A percentile compares a stretch with the other conserved stretches of the same genome.
Conservation (phyloP, 1,140 invertebrate genomes). For the Drosophila albomicans region DNA sequence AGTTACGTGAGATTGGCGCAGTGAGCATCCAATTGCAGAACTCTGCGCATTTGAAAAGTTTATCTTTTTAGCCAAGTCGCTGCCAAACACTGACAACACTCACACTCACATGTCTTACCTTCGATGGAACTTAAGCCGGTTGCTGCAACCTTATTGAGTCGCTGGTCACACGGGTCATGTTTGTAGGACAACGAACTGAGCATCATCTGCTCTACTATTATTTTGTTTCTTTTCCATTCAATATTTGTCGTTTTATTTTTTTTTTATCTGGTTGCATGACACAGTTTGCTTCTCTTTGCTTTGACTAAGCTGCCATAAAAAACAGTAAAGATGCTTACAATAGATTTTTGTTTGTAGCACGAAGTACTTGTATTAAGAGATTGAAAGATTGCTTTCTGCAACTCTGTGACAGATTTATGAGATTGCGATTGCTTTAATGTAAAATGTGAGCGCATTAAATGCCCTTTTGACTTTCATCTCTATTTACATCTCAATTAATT, state of each 20-base stretch:
- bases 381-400: conserved; percentile 12
- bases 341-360: conserved; percentile 15
- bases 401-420: conserved; percentile 26
- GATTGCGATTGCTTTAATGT: conserved; percentile 10
- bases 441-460: background rate
- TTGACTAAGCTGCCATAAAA: conserved; percentile 47
- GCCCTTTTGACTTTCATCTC: no score
- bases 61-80: conserved; percentile 54
- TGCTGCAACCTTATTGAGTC: conserved; percentile 26
- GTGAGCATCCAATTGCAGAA: conserved; percentile 17
- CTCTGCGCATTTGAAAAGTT: conserved; percentile 42
- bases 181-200: conserved; percentile 73
- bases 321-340: conserved; percentile 42
- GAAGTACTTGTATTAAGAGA: conserved; percentile 26
- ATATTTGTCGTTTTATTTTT: conserved; percentile 48
- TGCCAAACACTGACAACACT: conserved; percentile 39
- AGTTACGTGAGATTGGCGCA: conserved; percentile 20
- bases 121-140: conserved; percentile 58
- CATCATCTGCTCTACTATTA: conserved; percentile 69
- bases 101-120: conserved; percentile 20
- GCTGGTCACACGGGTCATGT: conserved; percentile 39
- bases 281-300: conserved; percentile 49
- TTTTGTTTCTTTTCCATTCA: conserved; percentile 47
- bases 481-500: background rate
- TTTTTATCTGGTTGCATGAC: conserved; percentile 50